Evolutionary conservation across 1,140 invertebrate species (phyloP).

Genomic region (Bradynema listronoti): DNA sequence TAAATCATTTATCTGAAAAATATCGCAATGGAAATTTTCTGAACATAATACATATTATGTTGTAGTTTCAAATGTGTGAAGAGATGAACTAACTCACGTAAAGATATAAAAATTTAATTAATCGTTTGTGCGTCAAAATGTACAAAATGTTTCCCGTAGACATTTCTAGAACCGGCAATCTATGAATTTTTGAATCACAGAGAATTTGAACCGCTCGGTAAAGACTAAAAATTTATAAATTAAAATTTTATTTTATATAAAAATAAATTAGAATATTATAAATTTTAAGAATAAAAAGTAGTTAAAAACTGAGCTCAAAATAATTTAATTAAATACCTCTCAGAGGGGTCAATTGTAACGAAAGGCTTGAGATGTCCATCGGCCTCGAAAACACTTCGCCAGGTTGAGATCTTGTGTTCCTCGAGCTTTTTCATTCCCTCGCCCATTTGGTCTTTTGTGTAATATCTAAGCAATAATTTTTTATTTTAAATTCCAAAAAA

Average conservation of each 20-base stretch:
- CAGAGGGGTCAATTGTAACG: conserved; percentile 50
- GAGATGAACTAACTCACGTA: conserved; percentile 75
- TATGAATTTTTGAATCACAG: conserved; percentile 70
- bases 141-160: conserved; percentile 92
- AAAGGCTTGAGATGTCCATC: conserved; percentile 47
- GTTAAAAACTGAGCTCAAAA: too few relatives aligned
- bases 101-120: conserved; percentile 92
- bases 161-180: conserved; percentile 89
- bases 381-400: conserved; percentile 65
- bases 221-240: conserved; percentile 38
- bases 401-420: conserved; percentile 90
- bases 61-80: background rate
- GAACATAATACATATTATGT: conserved; percentile 4
- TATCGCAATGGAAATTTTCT: background rate
- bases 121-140: conserved; percentile 96
- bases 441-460: conserved; percentile 41
- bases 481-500: too few relatives aligned
- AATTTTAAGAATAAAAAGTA: conserved; percentile 7
- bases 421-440: conserved; percentile 70
- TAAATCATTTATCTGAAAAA: conserved; percentile 44
- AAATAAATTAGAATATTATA: conserved; percentile 14
- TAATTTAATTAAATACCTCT: conserved; percentile 42
- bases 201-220: conserved; percentile 52
- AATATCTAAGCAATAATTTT: conserved; percentile 48
- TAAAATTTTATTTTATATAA: background rate